Evolutionary conservation across 2,113 vertebrate species (phyloP), one percentile per base, ranked within the genome.

Genomic region (Syngnathus floridae): DNA sequence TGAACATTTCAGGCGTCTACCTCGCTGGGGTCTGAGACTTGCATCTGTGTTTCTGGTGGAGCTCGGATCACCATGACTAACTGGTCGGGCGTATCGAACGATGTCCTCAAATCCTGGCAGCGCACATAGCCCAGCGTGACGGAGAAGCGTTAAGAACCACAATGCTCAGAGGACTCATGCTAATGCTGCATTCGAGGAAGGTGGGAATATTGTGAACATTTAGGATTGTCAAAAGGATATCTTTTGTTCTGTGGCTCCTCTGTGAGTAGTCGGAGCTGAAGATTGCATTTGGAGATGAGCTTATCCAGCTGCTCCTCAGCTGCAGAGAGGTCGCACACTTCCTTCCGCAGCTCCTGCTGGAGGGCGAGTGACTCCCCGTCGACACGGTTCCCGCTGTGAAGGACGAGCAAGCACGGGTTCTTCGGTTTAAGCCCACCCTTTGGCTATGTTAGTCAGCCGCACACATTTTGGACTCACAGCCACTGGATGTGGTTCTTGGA

Each of bases 401-500:
- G 4, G 2, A 26, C 12, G 12, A 26, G 16, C 4, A 21, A 40
- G 8, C 10, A 13, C 37, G 12, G 12, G 4, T 17, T 19, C 17
- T 35, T 38, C 6, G 4, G 8, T 60, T 64, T n/a, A 8, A 4
- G 11, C 6, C 21, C 40, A 41, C n/a, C 21, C 2, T 19, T 22
- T 21, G 11, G 31, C 2, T 36, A 17, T 3, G 37, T 40, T 12
- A 14, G 54, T 14, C 12, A 35, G 4, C 26, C 26, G 6, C 1
- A 31, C 3, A 31, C 21, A 11, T 9, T 55, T 55, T 35, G n/a
- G 59, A 94, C 97, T 62, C 89, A 99, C 97, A 99, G 92, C 97
- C 97, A 99, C 68, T 99, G 97, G 77, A 99, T 99, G 86, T 99
- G 92, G 86, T 99, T 99, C 90, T 99, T 99, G 21, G 97, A 99